Percentiles rank a stretch among this genome's conserved stretches.
These are phyloP conservation scores for Geotrupes spiniger DNA, from an alignment of 2,888 invertebrate species.

Conservation along the genomic window DNA sequence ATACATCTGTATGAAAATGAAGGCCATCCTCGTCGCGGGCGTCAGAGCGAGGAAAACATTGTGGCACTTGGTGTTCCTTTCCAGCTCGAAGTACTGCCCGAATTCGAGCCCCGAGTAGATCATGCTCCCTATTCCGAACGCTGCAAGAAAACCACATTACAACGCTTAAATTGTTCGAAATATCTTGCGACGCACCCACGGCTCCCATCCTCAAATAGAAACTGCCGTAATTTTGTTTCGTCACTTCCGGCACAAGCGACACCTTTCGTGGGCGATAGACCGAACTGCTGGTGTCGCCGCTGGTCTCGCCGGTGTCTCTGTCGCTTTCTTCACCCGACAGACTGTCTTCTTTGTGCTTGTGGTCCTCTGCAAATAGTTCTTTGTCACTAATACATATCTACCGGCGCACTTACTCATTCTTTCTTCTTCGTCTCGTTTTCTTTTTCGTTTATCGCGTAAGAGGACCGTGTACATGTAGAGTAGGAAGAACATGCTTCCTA, in stretches of 20 bases:
- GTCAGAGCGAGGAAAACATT: conserved; percentile 86
- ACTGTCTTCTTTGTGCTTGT: conserved; percentile 29
- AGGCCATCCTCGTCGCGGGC: conserved; percentile 89
- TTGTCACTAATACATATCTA: background rate
- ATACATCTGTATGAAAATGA: conserved; percentile 97
- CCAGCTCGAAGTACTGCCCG: conserved; percentile 91
- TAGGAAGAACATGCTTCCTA: conserved; percentile 67
- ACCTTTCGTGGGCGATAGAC: conserved; percentile 41
- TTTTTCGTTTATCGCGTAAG: conserved; percentile 54
- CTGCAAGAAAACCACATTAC: conserved; percentile 59
- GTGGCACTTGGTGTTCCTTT: conserved; percentile 87
- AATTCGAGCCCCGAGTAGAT: conserved; percentile 94
- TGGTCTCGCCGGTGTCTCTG: conserved; percentile 48
- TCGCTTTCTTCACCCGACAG: conserved; percentile 56
- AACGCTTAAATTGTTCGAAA: background rate
- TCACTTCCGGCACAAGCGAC: conserved; percentile 48
- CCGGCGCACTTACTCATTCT: conserved; percentile 27
- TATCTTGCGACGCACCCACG: conserved; percentile 61
- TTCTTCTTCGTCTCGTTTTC: conserved; percentile 39
- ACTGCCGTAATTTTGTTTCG: conserved; percentile 78
- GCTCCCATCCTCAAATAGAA: conserved; percentile 92
- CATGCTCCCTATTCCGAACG: conserved; percentile 96
- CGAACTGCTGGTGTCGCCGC: conserved; percentile 39
- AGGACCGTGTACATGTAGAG: conserved; percentile 69
- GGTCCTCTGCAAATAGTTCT: conserved; percentile 14